Percentiles rank a stretch among this genome's conserved stretches.
Conservation (phyloP, 2,888 invertebrate genomes). For the Trissonchulus latispiculum region DNA sequence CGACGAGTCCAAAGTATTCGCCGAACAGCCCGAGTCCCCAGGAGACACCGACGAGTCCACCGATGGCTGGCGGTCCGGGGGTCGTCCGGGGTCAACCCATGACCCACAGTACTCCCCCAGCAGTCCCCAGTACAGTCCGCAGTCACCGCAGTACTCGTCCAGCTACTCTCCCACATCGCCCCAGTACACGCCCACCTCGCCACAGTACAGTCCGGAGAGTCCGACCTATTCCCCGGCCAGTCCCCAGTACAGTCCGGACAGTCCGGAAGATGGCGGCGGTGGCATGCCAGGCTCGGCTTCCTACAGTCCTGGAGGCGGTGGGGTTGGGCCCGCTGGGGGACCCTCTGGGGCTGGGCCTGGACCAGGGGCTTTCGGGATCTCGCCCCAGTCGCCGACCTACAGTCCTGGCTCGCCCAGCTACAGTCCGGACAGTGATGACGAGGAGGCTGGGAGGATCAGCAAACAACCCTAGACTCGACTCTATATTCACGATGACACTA, state of each 20-base stretch:
- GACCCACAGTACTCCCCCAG: conserved; percentile 58
- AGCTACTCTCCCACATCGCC: conserved; percentile 34
- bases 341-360: no score
- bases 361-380: no score
- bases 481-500: no score
- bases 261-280: conserved; percentile 39
- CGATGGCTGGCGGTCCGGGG: conserved; percentile 48
- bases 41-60: conserved; percentile 50
- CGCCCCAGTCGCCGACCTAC: conserved; percentile 43
- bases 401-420: no score
- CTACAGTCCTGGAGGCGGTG: neutral
- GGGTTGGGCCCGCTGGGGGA: no score
- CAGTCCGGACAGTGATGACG: no score
- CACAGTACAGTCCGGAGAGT: conserved; percentile 60
- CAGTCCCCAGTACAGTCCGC: conserved; percentile 60
- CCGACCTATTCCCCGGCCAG: conserved; percentile 65
- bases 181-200: conserved; percentile 63
- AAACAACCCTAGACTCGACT: no score
- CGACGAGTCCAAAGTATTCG: conserved; percentile 46
- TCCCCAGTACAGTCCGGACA: conserved; percentile 64
- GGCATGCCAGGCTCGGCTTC: no score
- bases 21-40: conserved; percentile 37
- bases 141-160: conserved; percentile 44
- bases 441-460: no score
- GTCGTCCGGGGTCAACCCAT: no score